Percentiles rank a stretch among this genome's conserved stretches.
These are phyloP conservation scores for Caranx ignobilis DNA, from an alignment of 2,113 vertebrate genomes.

Conservation along the genomic window DNA sequence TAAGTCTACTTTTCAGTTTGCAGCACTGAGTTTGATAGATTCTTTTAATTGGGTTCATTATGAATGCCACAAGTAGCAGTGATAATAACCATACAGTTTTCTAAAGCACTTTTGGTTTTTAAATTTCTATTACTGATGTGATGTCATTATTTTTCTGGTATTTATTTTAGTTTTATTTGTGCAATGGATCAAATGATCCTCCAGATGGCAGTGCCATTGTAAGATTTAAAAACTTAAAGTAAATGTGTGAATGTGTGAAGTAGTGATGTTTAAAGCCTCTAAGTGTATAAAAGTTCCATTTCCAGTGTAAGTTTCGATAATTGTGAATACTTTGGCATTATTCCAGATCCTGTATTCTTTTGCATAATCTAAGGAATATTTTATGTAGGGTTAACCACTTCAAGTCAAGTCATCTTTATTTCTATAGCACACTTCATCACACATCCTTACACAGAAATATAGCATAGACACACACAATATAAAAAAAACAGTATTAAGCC, in stretches of 20 bases:
- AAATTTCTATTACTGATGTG: neutral
- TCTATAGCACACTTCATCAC: too few species aligned
- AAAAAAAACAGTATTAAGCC: too few species aligned
- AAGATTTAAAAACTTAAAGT: neutral
- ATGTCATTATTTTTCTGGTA: neutral
- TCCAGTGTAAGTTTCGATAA: too few species aligned
- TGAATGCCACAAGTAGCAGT: neutral
- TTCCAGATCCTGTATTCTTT: too few species aligned
- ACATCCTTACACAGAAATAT: too few species aligned
- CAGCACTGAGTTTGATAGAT: neutral
- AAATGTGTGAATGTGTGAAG: neutral
- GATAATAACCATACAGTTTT: too few species aligned
- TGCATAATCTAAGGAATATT: too few species aligned
- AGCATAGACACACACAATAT: too few species aligned
- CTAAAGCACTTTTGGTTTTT: neutral
- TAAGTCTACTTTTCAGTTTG: neutral
- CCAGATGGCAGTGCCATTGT: conserved; percentile 33
- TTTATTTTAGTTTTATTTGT: neutral
- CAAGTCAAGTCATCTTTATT: too few species aligned
- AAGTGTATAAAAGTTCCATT: neutral
- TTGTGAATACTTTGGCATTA: too few species aligned
- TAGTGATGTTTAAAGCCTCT: neutral
- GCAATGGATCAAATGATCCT: neutral
- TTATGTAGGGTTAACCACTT: too few species aligned
- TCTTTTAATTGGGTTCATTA: neutral